Base-by-base conservation (phyloP, 2,888 invertebrate genomes). In the Tinea pellionella region DNA sequence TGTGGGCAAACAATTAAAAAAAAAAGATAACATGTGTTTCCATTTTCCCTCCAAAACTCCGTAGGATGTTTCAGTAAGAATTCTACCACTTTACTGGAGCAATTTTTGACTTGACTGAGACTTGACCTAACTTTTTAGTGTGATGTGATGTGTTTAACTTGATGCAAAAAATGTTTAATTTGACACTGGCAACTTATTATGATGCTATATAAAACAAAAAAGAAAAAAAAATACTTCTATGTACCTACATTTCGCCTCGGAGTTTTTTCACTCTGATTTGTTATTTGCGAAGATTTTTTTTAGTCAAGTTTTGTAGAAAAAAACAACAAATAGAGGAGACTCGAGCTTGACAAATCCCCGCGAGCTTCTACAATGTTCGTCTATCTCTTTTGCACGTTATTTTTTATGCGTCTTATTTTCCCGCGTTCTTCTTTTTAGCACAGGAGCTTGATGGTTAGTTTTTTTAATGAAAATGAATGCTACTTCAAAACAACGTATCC, bases 321-420 rank as follows among this genome's bases (percentile, higher is more conserved):
- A 12, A 32, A 69, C 69, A 71, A 69, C 66, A 70, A 68, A 66
- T 7, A 6, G 24, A 53, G 63, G 59, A 65, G 66, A 53, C 65
- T 65, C 67, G 71, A 24, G 73, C 77, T 77, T 75, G 73, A 73
- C 71, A 78, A 77, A 75, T 75, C 75, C 77, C 73, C 69, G 63
- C 63, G 68, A 70, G 74, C 16, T 51, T 9, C 9, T 15, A 51
- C 51, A 13, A 16, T 51, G 13, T 51, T n/a, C 8, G 4, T 51
- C 13, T 53, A 18, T 53, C 53, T 24, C 18, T 53, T 24, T 24
- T 24, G 11, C 53, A 8, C 53, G 9, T 53, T 12, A 1, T 53
- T 2, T 18, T 11, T 24, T 53, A 24, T 47, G n/a, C 15, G 24
- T 53, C 24, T 53, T 24, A 24, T 9, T 53, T n/a, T n/a, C 19